These are phyloP conservation scores for Hiodon alosoides DNA, from an alignment of 2,113 vertebrate genomes.

Conservation along the genomic window DNA sequence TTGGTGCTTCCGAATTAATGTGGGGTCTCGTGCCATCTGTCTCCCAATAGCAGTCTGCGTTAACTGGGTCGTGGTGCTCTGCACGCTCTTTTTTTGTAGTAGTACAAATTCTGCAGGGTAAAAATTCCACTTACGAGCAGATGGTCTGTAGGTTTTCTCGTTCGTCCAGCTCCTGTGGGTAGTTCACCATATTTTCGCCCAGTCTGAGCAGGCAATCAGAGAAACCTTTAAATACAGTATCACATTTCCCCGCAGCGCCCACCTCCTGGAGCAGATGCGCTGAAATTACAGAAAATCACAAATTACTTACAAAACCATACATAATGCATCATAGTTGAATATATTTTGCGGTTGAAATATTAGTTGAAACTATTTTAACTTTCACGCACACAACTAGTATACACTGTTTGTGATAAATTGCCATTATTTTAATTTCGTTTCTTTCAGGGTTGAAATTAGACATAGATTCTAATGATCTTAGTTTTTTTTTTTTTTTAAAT, in stretches of 20 bases:
- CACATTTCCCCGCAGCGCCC: slow-evolving; percentile 70
- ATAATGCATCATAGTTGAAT: background rate
- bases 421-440: too few relatives aligned
- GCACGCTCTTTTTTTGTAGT: background rate
- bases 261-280: slow-evolving; percentile 70
- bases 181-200: slow-evolving; percentile 76
- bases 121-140: slow-evolving; percentile 69
- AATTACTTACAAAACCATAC: background rate
- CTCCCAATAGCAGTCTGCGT: slow-evolving; percentile 13
- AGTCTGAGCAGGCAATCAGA: slow-evolving; percentile 78
- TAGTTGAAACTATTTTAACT: background rate
- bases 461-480: too few relatives aligned
- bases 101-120: slow-evolving; percentile 1
- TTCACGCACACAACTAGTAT: too few relatives aligned
- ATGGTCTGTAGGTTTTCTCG: slow-evolving; percentile 75
- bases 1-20: slow-evolving; percentile 18
- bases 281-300: slow-evolving; percentile 36
- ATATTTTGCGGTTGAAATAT: background rate
- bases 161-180: slow-evolving; percentile 75
- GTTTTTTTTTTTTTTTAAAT: too few relatives aligned
- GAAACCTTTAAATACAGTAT: slow-evolving; percentile 79
- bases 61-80: slow-evolving; percentile 20
- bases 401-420: too few relatives aligned
- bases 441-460: too few relatives aligned
- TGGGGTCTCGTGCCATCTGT: slow-evolving; percentile 23